Evolutionary conservation across 2,797 vertebrate genomes (phyloP).

Genomic region (Spinibarbus caldwelli): DNA sequence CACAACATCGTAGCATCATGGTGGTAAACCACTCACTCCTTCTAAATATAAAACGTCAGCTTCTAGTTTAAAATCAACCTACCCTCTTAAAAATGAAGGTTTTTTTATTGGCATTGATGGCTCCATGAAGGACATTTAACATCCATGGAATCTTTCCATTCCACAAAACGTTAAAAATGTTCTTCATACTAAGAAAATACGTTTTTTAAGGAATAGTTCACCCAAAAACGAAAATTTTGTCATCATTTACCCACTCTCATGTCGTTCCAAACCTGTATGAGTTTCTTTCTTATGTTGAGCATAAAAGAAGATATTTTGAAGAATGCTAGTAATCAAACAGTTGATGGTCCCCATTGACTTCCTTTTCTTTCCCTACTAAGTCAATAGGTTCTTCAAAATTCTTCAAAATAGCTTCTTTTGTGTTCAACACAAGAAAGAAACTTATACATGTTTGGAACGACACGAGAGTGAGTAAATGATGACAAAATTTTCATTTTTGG

Average conservation of each 20-base stretch:
- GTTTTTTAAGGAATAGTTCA: too few relatives aligned
- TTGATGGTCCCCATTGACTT: background rate
- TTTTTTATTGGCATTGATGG: background rate
- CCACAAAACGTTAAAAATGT: background rate
- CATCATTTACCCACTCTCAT: background rate
- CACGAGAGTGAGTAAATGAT: background rate
- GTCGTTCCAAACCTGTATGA: background rate
- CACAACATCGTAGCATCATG: background rate
- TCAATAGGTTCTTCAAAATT: too few relatives aligned
- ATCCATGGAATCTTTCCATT: background rate
- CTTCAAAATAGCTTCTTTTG: too few relatives aligned
- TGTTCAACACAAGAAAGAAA: too few relatives aligned
- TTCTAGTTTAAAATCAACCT: background rate
- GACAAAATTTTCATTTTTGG: background rate
- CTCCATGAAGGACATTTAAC: background rate
- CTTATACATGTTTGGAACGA: background rate
- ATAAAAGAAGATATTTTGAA: background rate
- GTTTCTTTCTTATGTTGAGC: background rate
- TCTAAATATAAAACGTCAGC: background rate
- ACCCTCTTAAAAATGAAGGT: background rate
- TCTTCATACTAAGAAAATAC: background rate
- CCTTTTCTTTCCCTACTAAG: too few relatives aligned
- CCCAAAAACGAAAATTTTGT: background rate
- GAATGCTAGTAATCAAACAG: background rate
- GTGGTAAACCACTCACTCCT: background rate